Evolutionary conservation across 2,113 vertebrate species (phyloP), one percentile per base, ranked within the genome.

Genomic region (Potamarius usumacintae): DNA sequence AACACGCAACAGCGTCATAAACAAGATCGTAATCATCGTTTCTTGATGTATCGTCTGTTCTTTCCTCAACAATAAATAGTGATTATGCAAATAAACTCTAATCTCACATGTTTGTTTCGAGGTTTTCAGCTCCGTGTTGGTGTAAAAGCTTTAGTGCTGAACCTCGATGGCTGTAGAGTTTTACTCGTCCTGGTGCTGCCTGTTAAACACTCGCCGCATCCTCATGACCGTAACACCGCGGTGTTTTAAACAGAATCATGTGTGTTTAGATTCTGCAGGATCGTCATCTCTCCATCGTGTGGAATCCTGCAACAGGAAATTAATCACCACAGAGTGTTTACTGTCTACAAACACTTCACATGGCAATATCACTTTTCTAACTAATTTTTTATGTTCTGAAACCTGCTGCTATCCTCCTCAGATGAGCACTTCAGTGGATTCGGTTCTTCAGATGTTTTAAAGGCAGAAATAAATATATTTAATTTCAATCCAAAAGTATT

Each of bases 311-410:
- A 55, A 34, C 63, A 81, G 65, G 12, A 76, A 85, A 25, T 90
- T 87, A 84, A 48, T 84, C 25, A 53, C 2, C 50, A 27, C 53
- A 48, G 55, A 77, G 71, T 85, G 60, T 65, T 69, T 20, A 72
- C 62, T 86, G 85, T 88, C 53, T n/a, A 82, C 82, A 90, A 67
- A 79, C 85, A 83, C 82, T 83, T 88, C 89, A 72, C 5, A 85
- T 87, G 84, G 85, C 65, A 83, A 89, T 91, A 90, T 91, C 34
- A 88, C 62, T 9, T 22, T 10, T 50, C 50, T 50, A 1, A 3
- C 78, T 85, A 87, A 67, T 82, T 78, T 85, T 71, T 74, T 82
- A 20, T 18, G 2, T 17, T 55, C 50, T 17, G 22, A 10, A 77
- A 20, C 42, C 11, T 57, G 27, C 30, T 85, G 84, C 58, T 76